Evolutionary conservation across 2,113 vertebrate genomes (phyloP), one percentile per base, ranked within the genome.

Genomic region (Heterochromis multidens): DNA sequence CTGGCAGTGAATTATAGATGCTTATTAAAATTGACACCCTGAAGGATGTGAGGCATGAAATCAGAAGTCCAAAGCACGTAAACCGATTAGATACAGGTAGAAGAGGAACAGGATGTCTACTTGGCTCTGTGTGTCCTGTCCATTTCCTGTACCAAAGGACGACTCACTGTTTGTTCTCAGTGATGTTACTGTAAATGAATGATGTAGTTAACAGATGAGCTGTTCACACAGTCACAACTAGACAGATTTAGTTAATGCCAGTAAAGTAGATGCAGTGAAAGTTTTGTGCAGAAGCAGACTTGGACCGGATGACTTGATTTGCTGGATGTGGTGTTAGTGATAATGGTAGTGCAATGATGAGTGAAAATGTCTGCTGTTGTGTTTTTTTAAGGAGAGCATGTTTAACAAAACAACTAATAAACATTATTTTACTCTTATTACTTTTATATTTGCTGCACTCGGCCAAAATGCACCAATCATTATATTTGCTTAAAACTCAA

Each of bases 31-130:
- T 79, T 35, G 84, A 87, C 57, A 79, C 21, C 63, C 60, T 61
- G 77, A 57, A 2, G 14, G 57, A 25, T 17, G 74, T 12, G n/a
- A 72, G 79, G 59, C 76, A 31, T 40, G 35, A 29, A 88, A 74
- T 84, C 67, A 52, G 43, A 52, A 74, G 84, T 61, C 25, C 7
- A 56, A 70, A 80, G 86, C 84, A 81, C 35, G 35, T n/a, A 52
- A 89, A 80, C 13, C 61, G 82, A 87, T 85, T 76, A 81, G 80
- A 77, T 62, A 52, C 11, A 43, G 62, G 19, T 85, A 31, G 77
- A 62, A 59, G 25, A 58, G 40, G 33, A 78, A 58, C 82, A 16
- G 63, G 58, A 54, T 9, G 63, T 56, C 65, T 4, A 31, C 37
- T 19, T n/a, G 37, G 52, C 59, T 80, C 16, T 5, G 7, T 29